phyloP scores from a whole-genome alignment of 2,797 vertebrate species.

The Jordanella pulchra region DNA sequence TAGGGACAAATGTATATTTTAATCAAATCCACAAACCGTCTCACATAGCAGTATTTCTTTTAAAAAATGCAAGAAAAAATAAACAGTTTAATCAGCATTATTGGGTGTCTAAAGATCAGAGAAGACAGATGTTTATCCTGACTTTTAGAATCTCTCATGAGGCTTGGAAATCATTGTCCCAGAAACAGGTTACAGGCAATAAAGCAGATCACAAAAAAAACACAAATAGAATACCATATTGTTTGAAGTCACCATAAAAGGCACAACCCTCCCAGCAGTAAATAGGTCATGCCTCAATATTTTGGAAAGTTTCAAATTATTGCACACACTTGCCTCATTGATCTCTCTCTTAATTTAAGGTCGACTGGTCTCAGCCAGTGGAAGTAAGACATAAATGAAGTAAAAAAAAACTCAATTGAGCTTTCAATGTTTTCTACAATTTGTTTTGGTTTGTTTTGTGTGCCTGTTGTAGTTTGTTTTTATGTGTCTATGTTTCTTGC shows the following conservation, averaged over 20 bases:
- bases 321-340: conserved; percentile 67
- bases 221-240: conserved; percentile 53
- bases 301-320: conserved; percentile 74
- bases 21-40: too few species aligned
- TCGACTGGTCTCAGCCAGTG: conserved; percentile 38
- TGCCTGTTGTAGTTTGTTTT: neutral
- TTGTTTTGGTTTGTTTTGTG: conserved; percentile 14
- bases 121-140: conserved; percentile 41
- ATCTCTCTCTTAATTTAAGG: conserved; percentile 62
- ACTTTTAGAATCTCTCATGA: conserved; percentile 41
- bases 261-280: conserved; percentile 42
- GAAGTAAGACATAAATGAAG: conserved; percentile 32
- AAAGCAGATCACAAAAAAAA: conserved; percentile 51
- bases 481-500: neutral
- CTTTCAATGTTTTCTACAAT: conserved; percentile 35
- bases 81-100: conserved; percentile 33
- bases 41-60: too few species aligned
- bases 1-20: too few species aligned
- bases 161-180: conserved; percentile 51
- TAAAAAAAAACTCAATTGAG: conserved; percentile 18
- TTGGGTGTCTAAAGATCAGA: conserved; percentile 50
- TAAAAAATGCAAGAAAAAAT: conserved; percentile 16
- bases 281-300: conserved; percentile 72
- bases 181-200: conserved; percentile 59
- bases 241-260: conserved; percentile 62